Percentiles rank a stretch among this genome's conserved stretches.
phyloP scores from a whole-genome alignment of 2,888 invertebrate genomes.

The Lysandra bellargus region DNA sequence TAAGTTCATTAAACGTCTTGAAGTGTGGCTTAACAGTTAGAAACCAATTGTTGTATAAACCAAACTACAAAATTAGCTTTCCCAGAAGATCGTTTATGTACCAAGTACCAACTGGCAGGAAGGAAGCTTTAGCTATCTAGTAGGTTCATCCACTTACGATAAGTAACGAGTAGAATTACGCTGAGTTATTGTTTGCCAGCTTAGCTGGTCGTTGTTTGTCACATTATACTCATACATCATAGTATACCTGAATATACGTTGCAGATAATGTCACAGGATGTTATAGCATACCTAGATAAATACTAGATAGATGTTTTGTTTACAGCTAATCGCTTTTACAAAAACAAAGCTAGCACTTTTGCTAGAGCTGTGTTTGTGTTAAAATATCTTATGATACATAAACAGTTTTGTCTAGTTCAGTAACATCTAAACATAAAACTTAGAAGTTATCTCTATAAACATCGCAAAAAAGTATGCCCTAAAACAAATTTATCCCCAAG shows the following conservation, averaged over 20 bases:
- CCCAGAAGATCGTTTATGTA: conserved; percentile 41
- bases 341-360: not conserved
- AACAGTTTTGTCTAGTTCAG: not conserved
- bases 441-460: too few relatives aligned
- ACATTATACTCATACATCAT: not conserved
- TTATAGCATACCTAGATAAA: not conserved
- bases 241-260: not conserved
- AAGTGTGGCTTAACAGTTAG: not conserved
- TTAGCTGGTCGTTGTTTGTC: not conserved
- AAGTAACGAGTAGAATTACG: conserved; percentile 50
- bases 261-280: not conserved
- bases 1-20: not conserved
- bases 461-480: too few relatives aligned
- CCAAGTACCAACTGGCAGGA: conserved; percentile 58
- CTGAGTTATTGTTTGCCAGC: conserved; percentile 59
- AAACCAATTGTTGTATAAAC: not conserved
- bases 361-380: not conserved
- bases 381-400: not conserved
- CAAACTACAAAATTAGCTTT: conserved; percentile 33
- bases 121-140: conserved; percentile 76
- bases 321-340: not conserved
- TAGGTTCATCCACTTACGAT: conserved; percentile 56
- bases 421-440: not conserved
- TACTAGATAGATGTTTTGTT: not conserved
- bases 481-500: too few relatives aligned